phyloP scores from a whole-genome alignment of 2,888 invertebrate genomes.

The Ommatoiulus sabulosus region DNA sequence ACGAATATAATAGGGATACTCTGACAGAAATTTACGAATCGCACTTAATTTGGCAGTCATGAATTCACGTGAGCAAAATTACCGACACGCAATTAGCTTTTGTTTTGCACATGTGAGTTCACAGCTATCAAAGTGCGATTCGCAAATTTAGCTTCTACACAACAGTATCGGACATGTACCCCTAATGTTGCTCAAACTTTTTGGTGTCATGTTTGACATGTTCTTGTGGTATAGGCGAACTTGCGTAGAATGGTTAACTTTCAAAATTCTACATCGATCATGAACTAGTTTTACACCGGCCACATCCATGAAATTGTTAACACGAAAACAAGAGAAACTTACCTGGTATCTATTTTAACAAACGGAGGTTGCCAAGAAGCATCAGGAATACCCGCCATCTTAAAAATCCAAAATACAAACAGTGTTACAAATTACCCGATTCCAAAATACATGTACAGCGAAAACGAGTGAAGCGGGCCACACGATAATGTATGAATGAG shows the following conservation, averaged over 20 bases:
- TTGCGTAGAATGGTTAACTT: background rate
- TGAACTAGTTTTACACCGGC: background rate
- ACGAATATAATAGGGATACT: too few species aligned
- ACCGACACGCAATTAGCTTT: too few species aligned
- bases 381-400: slow-evolving; percentile 79
- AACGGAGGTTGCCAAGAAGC: slow-evolving; percentile 90
- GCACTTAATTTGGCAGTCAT: too few species aligned
- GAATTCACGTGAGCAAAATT: too few species aligned
- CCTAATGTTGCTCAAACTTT: too few species aligned
- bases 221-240: background rate
- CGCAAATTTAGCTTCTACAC: too few species aligned
- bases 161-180: too few species aligned
- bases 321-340: slow-evolving; percentile 60
- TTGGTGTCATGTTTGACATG: background rate
- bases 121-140: too few species aligned
- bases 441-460: background rate
- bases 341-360: slow-evolving; percentile 86
- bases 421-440: slow-evolving; percentile 3
- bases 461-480: background rate
- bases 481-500: background rate
- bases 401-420: background rate
- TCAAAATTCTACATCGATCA: background rate
- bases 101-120: too few species aligned
- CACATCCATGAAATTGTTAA: background rate
- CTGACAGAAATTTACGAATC: too few species aligned